These are phyloP conservation scores for Panulirus ornatus DNA, from an alignment of 1,140 invertebrate genomes.

Conservation along the genomic window DNA sequence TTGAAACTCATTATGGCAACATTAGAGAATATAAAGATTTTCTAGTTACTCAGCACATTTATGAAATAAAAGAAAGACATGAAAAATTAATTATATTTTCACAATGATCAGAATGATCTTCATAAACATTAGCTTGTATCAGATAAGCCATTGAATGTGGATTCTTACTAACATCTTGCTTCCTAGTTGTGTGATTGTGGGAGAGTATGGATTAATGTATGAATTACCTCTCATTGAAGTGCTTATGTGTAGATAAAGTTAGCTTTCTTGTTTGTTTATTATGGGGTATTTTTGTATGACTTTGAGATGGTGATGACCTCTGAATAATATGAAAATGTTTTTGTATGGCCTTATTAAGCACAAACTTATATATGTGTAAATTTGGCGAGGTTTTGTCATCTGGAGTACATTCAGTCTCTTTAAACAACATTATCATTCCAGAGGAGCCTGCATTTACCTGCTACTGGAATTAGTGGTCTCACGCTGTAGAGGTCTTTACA, in stretches of 20 bases:
- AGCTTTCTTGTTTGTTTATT: conserved; percentile 36
- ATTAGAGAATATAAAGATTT: too few relatives aligned
- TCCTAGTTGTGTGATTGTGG: conserved; percentile 42
- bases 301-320: neutral
- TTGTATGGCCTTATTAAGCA: conserved; percentile 46
- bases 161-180: conserved; percentile 18
- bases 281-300: conserved; percentile 55
- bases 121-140: too few relatives aligned
- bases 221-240: conserved; percentile 20
- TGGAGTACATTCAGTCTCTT: too few relatives aligned
- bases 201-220: conserved; percentile 22
- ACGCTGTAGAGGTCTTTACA: too few relatives aligned
- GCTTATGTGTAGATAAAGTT: conserved; percentile 28
- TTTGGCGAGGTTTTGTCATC: too few relatives aligned
- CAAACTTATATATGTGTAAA: conserved; percentile 13
- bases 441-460: too few relatives aligned
- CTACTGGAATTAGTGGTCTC: too few relatives aligned
- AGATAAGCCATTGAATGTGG: neutral
- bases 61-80: neutral
- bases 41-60: too few relatives aligned
- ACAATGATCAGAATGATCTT: neutral
- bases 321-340: neutral
- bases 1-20: too few relatives aligned
- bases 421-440: too few relatives aligned
- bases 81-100: neutral